Evolutionary conservation across 2,888 invertebrate species (phyloP).

Genomic region (Thelaira solivaga): DNA sequence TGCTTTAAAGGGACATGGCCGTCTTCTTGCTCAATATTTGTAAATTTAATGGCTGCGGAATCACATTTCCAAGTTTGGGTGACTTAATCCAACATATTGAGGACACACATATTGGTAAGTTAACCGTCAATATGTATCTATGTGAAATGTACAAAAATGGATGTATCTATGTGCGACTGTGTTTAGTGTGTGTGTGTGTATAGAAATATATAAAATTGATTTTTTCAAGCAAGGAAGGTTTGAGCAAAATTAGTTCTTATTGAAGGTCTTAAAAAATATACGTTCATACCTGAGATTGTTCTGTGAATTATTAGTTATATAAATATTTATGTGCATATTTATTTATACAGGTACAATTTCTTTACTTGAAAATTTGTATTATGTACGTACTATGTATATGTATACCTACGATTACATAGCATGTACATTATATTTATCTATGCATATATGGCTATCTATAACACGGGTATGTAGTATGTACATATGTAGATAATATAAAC

Average conservation of each 20-base stretch:
- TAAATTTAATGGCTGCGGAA: conserved; percentile 91
- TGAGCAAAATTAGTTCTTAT: neutral
- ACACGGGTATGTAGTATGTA: no score
- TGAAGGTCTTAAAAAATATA: neutral
- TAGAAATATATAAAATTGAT: conserved; percentile 1
- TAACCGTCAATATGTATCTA: conserved; percentile 13
- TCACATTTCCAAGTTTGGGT: conserved; percentile 87
- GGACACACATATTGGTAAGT: conserved; percentile 89
- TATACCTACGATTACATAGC: neutral
- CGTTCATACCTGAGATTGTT: conserved; percentile 39
- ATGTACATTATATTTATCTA: neutral
- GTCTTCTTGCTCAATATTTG: conserved; percentile 93
- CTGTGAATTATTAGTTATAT: conserved; percentile 57
- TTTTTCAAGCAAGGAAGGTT: conserved; percentile 12
- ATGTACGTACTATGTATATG: neutral
- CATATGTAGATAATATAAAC: neutral
- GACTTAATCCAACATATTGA: conserved; percentile 92
- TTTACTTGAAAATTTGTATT: no score
- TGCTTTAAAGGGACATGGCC: conserved; percentile 83
- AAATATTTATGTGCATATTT: neutral
- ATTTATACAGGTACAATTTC: no score
- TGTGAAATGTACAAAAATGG: neutral
- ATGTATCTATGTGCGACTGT: neutral
- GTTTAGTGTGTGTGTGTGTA: conserved; percentile 5
- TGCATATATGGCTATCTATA: no score